Evolutionary conservation across 2,113 vertebrate species (phyloP), one percentile per base, ranked within the genome.

Genomic region (Myotis lucifugus): DNA sequence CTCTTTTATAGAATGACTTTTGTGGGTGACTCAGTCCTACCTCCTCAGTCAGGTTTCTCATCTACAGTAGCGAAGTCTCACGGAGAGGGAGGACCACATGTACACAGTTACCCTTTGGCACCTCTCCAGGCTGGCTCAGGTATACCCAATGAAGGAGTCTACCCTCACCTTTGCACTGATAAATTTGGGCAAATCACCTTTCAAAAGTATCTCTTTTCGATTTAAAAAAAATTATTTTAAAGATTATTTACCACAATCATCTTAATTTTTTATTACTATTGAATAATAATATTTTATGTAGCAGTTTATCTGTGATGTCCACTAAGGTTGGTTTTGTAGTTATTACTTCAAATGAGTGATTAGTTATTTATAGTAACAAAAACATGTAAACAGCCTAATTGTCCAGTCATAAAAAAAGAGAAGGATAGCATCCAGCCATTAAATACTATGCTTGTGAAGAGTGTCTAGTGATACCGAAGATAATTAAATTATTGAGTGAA

Each of bases 311-410:
- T 70, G 13, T 70, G 76, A 48, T 40, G 25, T 46, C 42, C 48
- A 69, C 21, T 72, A n/a, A 87, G 19, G 19, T 40, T 92, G 37
- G 83, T 93, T 86, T 84, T 59, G 48, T 32, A 66, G n/a, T 61
- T 79, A n/a, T 46, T 25, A 66, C 46, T 77, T 93, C 23, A 69
- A 79, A 40, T 83, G 48, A 82, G 67, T 46, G 46, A 93, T 23
- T 34, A 72, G 64, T 52, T 87, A 54, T 85, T 85, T 88, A 67
- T 67, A 56, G 42, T 76, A 94, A 88, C 29, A 88, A 88, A 91
- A 84, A 48, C 32, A 76, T 34, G 18, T 76, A 70, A 95, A 93
- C 27, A 76, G 66, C 42, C 64, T 54, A 72, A 82, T 84, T 89
- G 40, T 72, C 42, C 37, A 87, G 17, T 69, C 25, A 46, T 61